Evolutionary conservation across 2,113 vertebrate genomes (phyloP).

Genomic region (Willisornis vidua): DNA sequence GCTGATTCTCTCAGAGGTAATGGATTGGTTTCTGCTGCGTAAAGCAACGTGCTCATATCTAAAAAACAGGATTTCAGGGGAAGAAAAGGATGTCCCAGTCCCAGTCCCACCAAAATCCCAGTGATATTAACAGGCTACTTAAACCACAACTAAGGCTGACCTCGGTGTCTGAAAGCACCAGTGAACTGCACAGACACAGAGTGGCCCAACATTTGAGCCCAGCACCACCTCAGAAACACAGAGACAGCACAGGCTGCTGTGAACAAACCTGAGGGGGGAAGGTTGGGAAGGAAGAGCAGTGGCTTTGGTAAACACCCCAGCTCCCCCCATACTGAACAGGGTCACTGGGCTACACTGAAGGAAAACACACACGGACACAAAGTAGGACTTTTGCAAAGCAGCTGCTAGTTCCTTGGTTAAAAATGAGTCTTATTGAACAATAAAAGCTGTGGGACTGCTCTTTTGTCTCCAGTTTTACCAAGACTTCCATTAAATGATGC

Average conservation of each 20-base stretch:
- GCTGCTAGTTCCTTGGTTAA: neutral
- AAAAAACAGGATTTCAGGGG: neutral
- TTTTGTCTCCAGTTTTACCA: neutral
- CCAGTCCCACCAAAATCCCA: neutral
- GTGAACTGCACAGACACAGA: neutral
- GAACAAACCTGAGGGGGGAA: neutral
- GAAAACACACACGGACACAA: neutral
- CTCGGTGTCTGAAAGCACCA: too few species aligned
- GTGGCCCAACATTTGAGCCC: neutral
- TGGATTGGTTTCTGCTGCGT: neutral
- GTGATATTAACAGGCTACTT: neutral
- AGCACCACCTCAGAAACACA: neutral
- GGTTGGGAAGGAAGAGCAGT: neutral
- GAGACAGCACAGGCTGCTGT: neutral
- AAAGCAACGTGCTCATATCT: neutral
- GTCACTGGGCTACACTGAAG: neutral
- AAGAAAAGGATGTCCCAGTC: neutral
- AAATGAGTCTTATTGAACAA: neutral
- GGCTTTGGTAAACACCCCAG: neutral
- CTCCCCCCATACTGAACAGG: neutral
- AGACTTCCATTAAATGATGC: slow-evolving; percentile 1
- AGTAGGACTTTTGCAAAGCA: neutral
- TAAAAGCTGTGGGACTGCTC: neutral
- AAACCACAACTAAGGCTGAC: neutral
- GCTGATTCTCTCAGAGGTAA: neutral